Evolutionary conservation across 2,888 invertebrate species (phyloP).

Genomic region (Azorinus chamasolen): DNA sequence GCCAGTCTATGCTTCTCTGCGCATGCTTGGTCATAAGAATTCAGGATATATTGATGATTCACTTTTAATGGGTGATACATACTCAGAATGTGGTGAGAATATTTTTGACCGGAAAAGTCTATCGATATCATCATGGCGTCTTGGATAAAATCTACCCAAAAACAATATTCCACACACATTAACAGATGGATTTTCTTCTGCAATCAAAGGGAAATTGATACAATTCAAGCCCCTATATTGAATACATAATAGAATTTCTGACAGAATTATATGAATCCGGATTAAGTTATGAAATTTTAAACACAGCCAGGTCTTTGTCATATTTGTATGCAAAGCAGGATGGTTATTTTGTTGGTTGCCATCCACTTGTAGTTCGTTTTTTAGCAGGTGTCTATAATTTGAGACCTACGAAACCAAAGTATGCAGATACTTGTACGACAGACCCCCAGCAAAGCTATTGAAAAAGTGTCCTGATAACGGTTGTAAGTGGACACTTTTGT

Average conservation of each 20-base stretch:
- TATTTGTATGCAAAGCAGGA: constrained; percentile 10
- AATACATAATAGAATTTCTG: constrained; percentile 21
- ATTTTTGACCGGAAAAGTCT: constrained; percentile 10
- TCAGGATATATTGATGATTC: constrained; percentile 62
- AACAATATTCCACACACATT: constrained; percentile 28
- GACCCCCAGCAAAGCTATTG: too few relatives aligned
- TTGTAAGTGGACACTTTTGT: too few relatives aligned
- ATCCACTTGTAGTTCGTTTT: constrained; percentile 20
- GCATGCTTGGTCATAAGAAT: constrained; percentile 40
- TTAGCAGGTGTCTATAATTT: constrained; percentile 19
- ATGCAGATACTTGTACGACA: constrained; percentile 22
- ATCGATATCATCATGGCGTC: constrained; percentile 44
- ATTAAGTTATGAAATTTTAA: constrained; percentile 26
- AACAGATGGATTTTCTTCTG: constrained; percentile 25
- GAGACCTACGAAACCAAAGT: constrained; percentile 16
- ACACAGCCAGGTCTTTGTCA: constrained; percentile 29
- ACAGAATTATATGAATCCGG: constrained; percentile 20
- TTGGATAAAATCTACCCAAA: constrained; percentile 33
- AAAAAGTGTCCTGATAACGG: too few relatives aligned
- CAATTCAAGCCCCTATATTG: constrained; percentile 18
- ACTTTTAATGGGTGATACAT: constrained; percentile 23
- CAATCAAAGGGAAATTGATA: constrained; percentile 14
- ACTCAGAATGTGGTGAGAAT: constrained; percentile 30
- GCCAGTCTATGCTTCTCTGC: constrained; percentile 48
- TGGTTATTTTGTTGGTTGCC: constrained; percentile 12